Evolutionary conservation across 2,113 vertebrate species (phyloP).

Genomic region (Sinosuthora webbiana): DNA sequence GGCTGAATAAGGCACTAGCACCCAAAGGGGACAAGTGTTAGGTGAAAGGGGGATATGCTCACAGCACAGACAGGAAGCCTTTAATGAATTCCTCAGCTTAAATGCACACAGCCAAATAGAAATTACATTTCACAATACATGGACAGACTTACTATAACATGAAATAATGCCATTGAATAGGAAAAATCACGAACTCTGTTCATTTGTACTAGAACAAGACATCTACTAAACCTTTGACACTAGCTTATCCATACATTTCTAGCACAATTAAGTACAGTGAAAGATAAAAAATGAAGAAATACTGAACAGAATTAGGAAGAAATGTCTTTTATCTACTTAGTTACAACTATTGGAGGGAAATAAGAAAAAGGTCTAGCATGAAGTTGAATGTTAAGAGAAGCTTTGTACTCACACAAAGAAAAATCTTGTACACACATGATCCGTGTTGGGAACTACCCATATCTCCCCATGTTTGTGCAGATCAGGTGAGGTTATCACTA

Average conservation of each 20-base stretch:
- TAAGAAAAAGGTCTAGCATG: background rate
- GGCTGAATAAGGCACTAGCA: background rate
- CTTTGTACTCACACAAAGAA: conserved; percentile 89
- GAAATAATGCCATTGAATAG: background rate
- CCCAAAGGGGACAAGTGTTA: background rate
- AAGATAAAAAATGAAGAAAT: background rate
- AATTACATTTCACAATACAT: background rate
- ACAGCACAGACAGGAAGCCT: background rate
- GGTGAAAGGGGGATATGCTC: background rate
- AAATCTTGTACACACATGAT: conserved; percentile 91
- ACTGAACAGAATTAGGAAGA: background rate
- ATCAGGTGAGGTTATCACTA: conserved; percentile 89
- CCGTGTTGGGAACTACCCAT: conserved; percentile 90
- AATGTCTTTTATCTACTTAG: background rate
- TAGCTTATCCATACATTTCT: background rate
- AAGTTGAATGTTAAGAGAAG: background rate
- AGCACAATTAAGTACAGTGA: background rate
- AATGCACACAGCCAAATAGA: background rate
- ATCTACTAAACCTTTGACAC: background rate
- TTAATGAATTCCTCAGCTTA: background rate
- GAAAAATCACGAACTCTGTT: background rate
- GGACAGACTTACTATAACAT: background rate
- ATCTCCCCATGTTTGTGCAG: conserved; percentile 93
- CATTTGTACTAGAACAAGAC: background rate
- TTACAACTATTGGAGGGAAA: background rate